A percentile compares a stretch with the other conserved stretches of the same genome.
Evolutionary conservation across 1,140 invertebrate species (phyloP).

Genomic region (Aporrectodea caliginosa): DNA sequence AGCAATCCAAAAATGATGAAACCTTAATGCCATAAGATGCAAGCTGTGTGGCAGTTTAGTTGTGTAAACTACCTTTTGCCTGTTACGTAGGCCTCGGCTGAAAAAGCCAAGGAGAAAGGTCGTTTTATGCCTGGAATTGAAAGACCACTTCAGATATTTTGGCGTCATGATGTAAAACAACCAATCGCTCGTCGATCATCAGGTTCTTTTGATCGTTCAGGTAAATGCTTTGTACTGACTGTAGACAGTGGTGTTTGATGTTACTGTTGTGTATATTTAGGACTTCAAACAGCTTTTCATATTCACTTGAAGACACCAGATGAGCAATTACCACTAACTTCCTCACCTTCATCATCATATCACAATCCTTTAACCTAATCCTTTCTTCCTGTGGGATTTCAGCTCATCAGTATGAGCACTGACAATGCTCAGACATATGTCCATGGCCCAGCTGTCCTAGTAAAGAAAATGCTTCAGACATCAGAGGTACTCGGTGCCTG

Average conservation of each 20-base stretch:
- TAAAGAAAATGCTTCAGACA: no score
- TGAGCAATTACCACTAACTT: background rate
- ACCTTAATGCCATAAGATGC: background rate
- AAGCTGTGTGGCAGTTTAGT: background rate
- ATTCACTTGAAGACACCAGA: background rate
- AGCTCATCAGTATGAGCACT: no score
- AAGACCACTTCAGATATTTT: background rate
- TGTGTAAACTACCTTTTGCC: background rate
- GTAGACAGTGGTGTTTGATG: background rate
- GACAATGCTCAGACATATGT: no score
- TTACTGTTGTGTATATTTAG: background rate
- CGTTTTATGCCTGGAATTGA: background rate
- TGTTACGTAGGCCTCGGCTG: background rate
- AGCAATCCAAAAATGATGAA: no score
- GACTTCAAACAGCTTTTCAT: background rate
- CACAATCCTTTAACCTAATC: no score
- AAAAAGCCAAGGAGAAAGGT: background rate
- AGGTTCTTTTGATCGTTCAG: background rate
- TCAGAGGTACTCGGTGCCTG: no score
- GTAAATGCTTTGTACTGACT: background rate
- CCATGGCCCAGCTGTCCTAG: no score
- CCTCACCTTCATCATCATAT: background rate
- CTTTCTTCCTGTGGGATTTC: no score
- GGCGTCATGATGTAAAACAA: background rate
- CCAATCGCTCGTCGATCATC: background rate